Evolutionary conservation across 2,113 vertebrate species (phyloP), one percentile per base, ranked within the genome.

Genomic region (Alligator mississippiensis): DNA sequence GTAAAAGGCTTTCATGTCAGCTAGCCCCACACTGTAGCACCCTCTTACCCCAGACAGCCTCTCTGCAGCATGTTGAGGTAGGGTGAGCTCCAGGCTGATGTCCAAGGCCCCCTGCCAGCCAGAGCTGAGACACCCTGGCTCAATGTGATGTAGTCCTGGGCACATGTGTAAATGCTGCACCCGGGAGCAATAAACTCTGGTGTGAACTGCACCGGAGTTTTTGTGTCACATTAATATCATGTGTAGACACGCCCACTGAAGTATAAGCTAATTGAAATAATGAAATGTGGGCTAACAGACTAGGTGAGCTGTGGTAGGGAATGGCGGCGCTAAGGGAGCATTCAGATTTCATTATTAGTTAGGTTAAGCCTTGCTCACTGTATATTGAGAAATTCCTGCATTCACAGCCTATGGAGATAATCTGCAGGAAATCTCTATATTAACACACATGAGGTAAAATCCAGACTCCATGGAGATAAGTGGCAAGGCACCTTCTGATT

Each of bases 251-350:
- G 47, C 47, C 47, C 47, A 47, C 62, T 10, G 17, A 86, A 12
- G 30, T 64, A 24, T 55, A 88, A 91, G 28, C 17, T 66, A 75
- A 19, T 30, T 84, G 16, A 78, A 0, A 2, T 24, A 57, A 47
- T 21, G n/a, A 77, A 92, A 84, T 55, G 82, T 17, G 75, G 90
- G n/a, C 17, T 91, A 93, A 91, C 91, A 81, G 95, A 55, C 55
- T 64, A 74, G 4, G 18, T 87, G 68, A 7, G 84, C 82, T 87
- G 62, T 68, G 92, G 57, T 82, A 93, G 68, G 18, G 21, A 82
- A 74, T 59, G n/a, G 77, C 47, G 9, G 47, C 9, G 14, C 5
- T 90, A 30, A 93, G 92, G 80, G 14, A 28, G 24, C 21, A n/a
- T 84, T 93, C 92, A 47, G 25, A 76, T 90, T 92, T 93, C 74